phyloP scores from a whole-genome alignment of 2,888 invertebrate species.

The Scrobipalpa costella region DNA sequence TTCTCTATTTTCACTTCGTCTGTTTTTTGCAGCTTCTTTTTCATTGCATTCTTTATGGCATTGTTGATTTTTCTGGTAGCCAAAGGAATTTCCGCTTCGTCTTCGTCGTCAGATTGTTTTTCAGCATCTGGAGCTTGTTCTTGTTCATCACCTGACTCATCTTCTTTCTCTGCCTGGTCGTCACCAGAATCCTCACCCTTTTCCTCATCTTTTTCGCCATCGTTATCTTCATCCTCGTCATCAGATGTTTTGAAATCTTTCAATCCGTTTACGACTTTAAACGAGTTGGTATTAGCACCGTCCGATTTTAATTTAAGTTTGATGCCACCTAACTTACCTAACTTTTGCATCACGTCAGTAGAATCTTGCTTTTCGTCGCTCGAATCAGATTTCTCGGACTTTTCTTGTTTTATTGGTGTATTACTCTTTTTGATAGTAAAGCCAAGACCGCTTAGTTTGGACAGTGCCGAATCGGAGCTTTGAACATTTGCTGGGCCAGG shows the following conservation, averaged over 20 bases:
- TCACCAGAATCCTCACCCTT: slow-evolving; percentile 49
- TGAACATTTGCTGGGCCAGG: slow-evolving; percentile 43
- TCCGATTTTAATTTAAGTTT: slow-evolving; percentile 75
- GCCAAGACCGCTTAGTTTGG: slow-evolving; percentile 70
- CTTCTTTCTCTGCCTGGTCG: slow-evolving; percentile 47
- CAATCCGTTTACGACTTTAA: slow-evolving; percentile 72
- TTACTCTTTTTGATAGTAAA: slow-evolving; percentile 71
- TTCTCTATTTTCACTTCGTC: slow-evolving; percentile 42
- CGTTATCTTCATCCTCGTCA: slow-evolving; percentile 63
- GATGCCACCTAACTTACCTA: slow-evolving; percentile 71
- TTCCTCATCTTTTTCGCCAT: slow-evolving; percentile 48
- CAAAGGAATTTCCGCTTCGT: slow-evolving; percentile 40
- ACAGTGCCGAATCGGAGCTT: slow-evolving; percentile 57
- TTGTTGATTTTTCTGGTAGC: slow-evolving; percentile 37
- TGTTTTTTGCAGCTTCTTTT: slow-evolving; percentile 41
- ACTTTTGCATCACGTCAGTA: slow-evolving; percentile 63
- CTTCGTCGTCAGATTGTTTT: slow-evolving; percentile 50
- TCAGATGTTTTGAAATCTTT: slow-evolving; percentile 73
- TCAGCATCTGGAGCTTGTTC: slow-evolving; percentile 33
- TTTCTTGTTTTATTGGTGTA: slow-evolving; percentile 66
- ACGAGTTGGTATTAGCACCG: slow-evolving; percentile 63
- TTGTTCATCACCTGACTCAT: slow-evolving; percentile 43
- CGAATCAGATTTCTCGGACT: too few relatives aligned
- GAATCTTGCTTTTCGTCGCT: slow-evolving; percentile 42
- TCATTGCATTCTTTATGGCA: slow-evolving; percentile 41